A percentile compares a stretch with the other conserved stretches of the same genome.
These are phyloP conservation scores for Odontomachus brunneus DNA, from an alignment of 1,140 invertebrate genomes.

Conservation along the genomic window DNA sequence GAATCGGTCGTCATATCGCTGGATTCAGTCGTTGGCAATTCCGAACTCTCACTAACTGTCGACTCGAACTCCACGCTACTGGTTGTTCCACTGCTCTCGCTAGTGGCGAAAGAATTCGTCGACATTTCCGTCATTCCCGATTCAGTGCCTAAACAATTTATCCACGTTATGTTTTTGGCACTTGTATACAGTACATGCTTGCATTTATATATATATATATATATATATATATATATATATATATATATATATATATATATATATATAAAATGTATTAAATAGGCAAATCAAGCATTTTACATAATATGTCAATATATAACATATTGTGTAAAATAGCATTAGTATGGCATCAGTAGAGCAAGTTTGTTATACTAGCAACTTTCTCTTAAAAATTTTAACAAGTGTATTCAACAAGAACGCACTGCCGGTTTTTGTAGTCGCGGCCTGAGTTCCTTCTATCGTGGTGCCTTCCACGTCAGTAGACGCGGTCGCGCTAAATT, in stretches of 20 bases:
- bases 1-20: background rate
- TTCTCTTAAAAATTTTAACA: no score
- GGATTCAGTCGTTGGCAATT: slow-evolving; percentile 21
- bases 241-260: no score
- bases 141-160: slow-evolving; percentile 34
- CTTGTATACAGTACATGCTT: no score
- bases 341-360: no score
- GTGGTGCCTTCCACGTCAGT: slow-evolving; percentile 24
- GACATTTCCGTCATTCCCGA: slow-evolving; percentile 40
- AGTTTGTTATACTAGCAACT: no score
- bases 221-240: no score
- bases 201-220: no score
- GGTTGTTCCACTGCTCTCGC: background rate
- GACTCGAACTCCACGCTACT: slow-evolving; percentile 31
- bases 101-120: slow-evolving; percentile 31
- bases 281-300: no score
- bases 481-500: background rate
- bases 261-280: no score
- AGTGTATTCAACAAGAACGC: background rate
- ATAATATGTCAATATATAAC: no score
- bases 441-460: slow-evolving; percentile 31
- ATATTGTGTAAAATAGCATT: no score
- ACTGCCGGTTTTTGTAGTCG: slow-evolving; percentile 29
- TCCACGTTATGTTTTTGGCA: background rate
- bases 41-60: slow-evolving; percentile 8